phyloP scores from a whole-genome alignment of 1,140 invertebrate genomes.

The Vollenhovia emeryi region DNA sequence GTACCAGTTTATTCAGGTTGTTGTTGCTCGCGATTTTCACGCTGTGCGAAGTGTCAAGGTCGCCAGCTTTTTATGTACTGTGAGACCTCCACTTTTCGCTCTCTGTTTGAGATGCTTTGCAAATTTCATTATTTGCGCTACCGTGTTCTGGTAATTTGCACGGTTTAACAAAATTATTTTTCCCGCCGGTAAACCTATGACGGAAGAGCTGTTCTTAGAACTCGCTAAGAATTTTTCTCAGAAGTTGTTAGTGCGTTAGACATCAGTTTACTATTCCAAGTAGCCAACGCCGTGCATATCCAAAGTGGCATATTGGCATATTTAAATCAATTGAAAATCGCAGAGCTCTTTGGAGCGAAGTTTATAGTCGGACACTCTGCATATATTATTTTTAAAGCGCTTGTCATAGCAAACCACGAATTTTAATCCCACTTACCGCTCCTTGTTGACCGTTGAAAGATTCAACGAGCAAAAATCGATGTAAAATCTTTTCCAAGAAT shows the following conservation, averaged over 20 bases:
- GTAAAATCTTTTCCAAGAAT: neutral
- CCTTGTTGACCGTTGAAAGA: neutral
- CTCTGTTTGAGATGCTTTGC: neutral
- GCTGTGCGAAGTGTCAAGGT: neutral
- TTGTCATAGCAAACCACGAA: neutral
- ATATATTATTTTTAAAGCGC: neutral
- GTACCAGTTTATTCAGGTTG: too few species aligned
- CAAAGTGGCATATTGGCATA: neutral
- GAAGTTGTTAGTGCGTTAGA: neutral
- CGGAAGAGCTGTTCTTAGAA: conserved; percentile 5
- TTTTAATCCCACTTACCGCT: neutral
- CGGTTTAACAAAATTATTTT: neutral
- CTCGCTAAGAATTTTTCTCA: neutral
- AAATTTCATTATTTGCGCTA: neutral
- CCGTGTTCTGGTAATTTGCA: neutral
- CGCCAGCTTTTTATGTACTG: neutral
- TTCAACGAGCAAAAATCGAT: neutral
- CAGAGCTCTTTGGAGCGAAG: neutral
- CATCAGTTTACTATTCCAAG: neutral
- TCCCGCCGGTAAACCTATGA: neutral
- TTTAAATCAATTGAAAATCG: neutral
- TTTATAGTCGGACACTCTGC: neutral
- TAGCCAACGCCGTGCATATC: neutral
- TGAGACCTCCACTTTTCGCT: neutral
- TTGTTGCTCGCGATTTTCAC: neutral